Evolutionary conservation across 2,888 invertebrate genomes (phyloP), one percentile per base, ranked within the genome.

Genomic region (Drosophila demipolita): DNA sequence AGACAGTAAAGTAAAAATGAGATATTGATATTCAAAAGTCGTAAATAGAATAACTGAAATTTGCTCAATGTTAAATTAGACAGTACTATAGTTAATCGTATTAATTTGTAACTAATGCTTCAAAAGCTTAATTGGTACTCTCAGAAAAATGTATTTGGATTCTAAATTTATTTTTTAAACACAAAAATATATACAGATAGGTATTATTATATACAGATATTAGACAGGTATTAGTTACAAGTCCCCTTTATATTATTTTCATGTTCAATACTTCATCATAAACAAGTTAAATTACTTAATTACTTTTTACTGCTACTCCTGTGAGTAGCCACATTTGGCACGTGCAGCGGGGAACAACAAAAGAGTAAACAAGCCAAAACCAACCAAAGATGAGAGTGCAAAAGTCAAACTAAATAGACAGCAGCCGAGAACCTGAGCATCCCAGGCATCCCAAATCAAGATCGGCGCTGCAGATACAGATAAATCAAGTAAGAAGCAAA

Each of bases 361-460:
- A 12, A 3, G 17, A 66, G 26, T 35, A 42, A 35, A 38, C 50
- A 23, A 53, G 50, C n/a, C 35, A 52, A 53, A 29, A 36, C 40
- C 42, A 50, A 66, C 65, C 66, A 68, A 71, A 66, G 73, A 75
- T 71, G 73, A 80, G 70, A 91, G 91, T 91, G 91, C 91, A 91
- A 91, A 90, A 91, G 91, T 91, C 91, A 91, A 80, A 75, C 70
- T 72, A 68, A 83, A 87, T 76, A 77, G 80, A 69, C 78, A 84
- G 80, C 79, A 89, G 75, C 76, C 81, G 75, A 62, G 66, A 72
- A 66, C 75, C 66, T 45, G 78, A 73, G 66, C 87, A 72, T 65
- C 54, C 54, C 54, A 48, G 55, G 69, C 61, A 83, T 75, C 89
- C 89, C 84, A 67, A 73, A 84, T 85, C 82, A 70, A 82, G 86